These are phyloP conservation scores for Brachyhypopomus occidentalis DNA, from an alignment of 2,113 vertebrate species.

Conservation along the genomic window DNA sequence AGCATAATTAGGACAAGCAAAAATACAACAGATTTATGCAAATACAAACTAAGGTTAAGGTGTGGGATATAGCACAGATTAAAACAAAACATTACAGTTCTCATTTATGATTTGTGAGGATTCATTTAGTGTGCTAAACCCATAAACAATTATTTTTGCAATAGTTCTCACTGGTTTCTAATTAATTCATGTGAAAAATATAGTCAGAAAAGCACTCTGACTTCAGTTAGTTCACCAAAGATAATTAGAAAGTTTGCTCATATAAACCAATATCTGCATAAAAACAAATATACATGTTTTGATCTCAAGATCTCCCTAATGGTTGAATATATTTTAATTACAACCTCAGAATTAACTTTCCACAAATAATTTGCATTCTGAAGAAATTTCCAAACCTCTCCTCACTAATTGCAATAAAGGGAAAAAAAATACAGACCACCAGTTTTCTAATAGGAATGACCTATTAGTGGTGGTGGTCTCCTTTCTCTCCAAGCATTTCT, in stretches of 20 bases:
- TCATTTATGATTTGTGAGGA: constrained; percentile 23
- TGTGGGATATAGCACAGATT: not conserved
- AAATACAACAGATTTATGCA: not conserved
- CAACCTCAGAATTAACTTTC: constrained; percentile 56
- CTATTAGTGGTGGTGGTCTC: not conserved
- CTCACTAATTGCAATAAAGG: constrained; percentile 41
- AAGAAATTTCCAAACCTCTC: constrained; percentile 57
- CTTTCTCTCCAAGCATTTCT: not conserved
- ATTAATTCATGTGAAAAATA: constrained; percentile 74
- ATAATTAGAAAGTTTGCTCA: constrained; percentile 77
- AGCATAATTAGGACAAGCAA: not conserved
- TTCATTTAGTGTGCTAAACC: constrained; percentile 70
- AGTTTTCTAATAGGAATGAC: not conserved
- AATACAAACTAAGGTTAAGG: not conserved
- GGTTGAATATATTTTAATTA: constrained; percentile 76
- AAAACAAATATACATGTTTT: constrained; percentile 75
- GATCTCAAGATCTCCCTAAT: constrained; percentile 73
- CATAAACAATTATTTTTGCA: constrained; percentile 66
- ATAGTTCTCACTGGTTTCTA: constrained; percentile 69
- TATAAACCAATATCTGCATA: constrained; percentile 73
- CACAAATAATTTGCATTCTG: constrained; percentile 68
- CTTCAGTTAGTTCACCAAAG: constrained; percentile 67
- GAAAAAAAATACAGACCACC: not conserved
- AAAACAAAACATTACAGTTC: not conserved
- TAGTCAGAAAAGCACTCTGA: constrained; percentile 70